Evolutionary conservation across 2,888 invertebrate species (phyloP), one percentile per base, ranked within the genome.

Genomic region (Agrotis segetum): DNA sequence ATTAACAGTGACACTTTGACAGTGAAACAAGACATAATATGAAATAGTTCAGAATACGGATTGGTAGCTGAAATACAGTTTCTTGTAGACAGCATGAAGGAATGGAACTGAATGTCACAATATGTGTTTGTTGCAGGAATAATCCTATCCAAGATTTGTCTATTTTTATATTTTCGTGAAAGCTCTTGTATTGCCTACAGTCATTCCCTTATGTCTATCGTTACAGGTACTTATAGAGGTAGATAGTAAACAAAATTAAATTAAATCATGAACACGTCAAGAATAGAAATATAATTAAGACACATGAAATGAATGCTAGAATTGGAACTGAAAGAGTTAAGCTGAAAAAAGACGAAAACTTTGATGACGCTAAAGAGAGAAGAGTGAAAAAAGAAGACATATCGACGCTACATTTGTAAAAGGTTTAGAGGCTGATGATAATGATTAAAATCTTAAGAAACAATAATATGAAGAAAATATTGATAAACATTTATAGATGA

Each of bases 1-100:
- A 59, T 59, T 46, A 64, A 2, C 21, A 34, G 59, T 70, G 34
- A 55, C 58, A 2, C 21, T 46, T 62, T 70, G 34, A 55, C 58
- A 52, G 50, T 52, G 40, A 21, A 60, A 16, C 11, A 14, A 34
- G 19, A 34, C 6, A 55, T 17, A 44, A 7, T 34, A 7, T 34
- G 7, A 34, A 34, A 34, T 34, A 34, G 24, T 53, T 53, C 44
- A 29, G 19, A 49, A 29, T 24, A 61, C 21, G 16, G 46, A 34
- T 34, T 34, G 34, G 34, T 34, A 64, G 19, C 24, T 44, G 24
- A 29, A 14, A 40, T 9, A 13, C 6, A 14, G 34, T 24, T 7
- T 9, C 3, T n/a, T 71, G 9, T 46, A 63, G 9, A 52, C 11
- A 50, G 9, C 14, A 9, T 34, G 21, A 21, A 29, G 19, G 44